Percentiles rank a stretch among this genome's conserved stretches.
phyloP scores from a whole-genome alignment of 2,888 invertebrate genomes.

The Caenorhabditis becei region DNA sequence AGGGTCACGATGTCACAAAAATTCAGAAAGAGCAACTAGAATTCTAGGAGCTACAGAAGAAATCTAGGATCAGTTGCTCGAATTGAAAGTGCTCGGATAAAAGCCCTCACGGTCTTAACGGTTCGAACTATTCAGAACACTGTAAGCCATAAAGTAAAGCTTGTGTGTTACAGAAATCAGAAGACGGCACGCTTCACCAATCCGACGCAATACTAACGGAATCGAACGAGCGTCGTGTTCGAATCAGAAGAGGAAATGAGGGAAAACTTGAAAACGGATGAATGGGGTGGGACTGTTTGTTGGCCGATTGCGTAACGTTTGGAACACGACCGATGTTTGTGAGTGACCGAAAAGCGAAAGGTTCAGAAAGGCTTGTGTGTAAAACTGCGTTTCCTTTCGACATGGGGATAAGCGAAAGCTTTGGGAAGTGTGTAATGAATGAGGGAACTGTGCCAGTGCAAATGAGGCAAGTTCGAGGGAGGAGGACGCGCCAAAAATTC shows the following conservation, averaged over 20 bases:
- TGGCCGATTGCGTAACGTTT: not conserved
- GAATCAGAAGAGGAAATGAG: not conserved
- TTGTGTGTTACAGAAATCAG: no score
- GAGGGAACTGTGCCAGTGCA: not conserved
- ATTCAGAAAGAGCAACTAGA: no score
- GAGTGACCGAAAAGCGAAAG: conserved; percentile 7
- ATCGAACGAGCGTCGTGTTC: not conserved
- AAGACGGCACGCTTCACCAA: no score
- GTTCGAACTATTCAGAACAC: no score
- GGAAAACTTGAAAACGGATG: conserved; percentile 1
- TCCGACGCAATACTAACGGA: conserved; percentile 37
- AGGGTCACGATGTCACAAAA: no score
- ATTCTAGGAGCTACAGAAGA: no score
- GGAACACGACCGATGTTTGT: not conserved
- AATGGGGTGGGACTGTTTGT: conserved; percentile 1
- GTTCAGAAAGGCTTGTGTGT: not conserved
- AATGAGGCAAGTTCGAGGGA: not conserved
- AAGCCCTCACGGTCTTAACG: no score
- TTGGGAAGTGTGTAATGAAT: not conserved
- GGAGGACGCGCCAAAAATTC: not conserved
- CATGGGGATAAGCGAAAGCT: not conserved
- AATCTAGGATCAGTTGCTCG: no score
- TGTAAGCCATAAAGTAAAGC: no score
- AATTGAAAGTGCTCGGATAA: no score
- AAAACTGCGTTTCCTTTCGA: not conserved